Evolutionary conservation across 64 coral and sea anemone species (phyloP), one percentile per base, ranked within the genome.

Genomic region (Pachyseris speciosa): DNA sequence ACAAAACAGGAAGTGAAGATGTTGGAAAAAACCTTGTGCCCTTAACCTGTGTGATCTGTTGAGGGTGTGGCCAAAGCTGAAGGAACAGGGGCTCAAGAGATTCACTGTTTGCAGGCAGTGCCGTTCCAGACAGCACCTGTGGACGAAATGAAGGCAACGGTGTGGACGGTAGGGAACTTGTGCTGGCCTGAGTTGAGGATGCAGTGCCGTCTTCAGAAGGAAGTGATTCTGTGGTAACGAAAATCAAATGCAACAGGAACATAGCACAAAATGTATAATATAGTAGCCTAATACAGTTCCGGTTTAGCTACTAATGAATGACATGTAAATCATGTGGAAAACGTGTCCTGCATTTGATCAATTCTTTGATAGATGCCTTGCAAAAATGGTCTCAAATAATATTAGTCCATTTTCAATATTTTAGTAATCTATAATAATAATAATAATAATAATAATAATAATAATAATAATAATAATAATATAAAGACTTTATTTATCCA

Each of bases 51-150:
- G 85, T 91, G 65, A 95, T 29, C 25, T 87, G 74, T 67, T 98
- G 96, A 64, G 96, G 96, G 63, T 86, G 71, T 83, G 96, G 96
- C 96, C 96, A 98, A 12, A 98, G 50, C 4, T 32, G 77, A 9
- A 74, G 70, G 59, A 98, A 88, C 22, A 34, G 39, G 0, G 93
- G 25, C 22, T 95, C 96, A 27, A 72, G 65, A 32, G 73, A 53
- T 29, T 69, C 42, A 86, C 84, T 88, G 33, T 69, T 69, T 7
- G 72, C 28, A 17, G 74, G 55, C 34, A 43, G 36, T 9, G 22
- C 33, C 71, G n/a, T 20, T 51, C 11, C 37, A 64, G 75, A 53
- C 15, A 50, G 27, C 24, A 66, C 24, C 37, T 85, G 73, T 38
- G 39, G 30, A 2, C 36, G 73, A 42, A 78, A 78, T 37, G 24